A percentile compares a stretch with the other conserved stretches of the same genome.
Evolutionary conservation across 2,888 invertebrate species (phyloP).

Genomic region (Drosophila diplacantha): DNA sequence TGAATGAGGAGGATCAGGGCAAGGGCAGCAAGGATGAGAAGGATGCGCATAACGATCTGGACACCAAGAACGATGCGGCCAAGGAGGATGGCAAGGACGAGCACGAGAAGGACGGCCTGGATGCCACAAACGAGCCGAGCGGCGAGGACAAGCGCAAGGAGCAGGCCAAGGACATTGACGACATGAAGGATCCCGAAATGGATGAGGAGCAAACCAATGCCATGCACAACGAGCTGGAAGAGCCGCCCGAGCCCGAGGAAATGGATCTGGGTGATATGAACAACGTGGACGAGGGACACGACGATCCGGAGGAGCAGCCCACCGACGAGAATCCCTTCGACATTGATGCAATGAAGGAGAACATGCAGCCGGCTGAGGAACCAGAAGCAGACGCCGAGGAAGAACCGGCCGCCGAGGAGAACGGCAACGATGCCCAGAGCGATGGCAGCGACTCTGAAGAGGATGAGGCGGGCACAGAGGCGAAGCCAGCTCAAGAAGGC

Average conservation of each 20-base stretch:
- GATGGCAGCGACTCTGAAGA: conserved; percentile 79
- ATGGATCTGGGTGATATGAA: conserved; percentile 93
- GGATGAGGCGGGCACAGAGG: conserved; percentile 73
- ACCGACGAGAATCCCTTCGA: conserved; percentile 90
- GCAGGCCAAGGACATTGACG: conserved; percentile 85
- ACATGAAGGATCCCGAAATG: conserved; percentile 88
- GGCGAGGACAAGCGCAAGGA: conserved; percentile 76
- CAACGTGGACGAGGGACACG: conserved; percentile 86
- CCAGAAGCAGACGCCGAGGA: conserved; percentile 64
- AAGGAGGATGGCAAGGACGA: conserved; percentile 79
- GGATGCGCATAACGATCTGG: conserved; percentile 78
- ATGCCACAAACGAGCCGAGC: conserved; percentile 74
- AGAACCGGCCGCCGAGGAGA: conserved; percentile 78
- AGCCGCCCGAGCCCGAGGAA: conserved; percentile 89
- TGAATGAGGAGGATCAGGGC: conserved; percentile 81
- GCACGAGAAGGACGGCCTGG: conserved; percentile 78
- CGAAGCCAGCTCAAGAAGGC: conserved; percentile 69
- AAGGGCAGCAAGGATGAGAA: conserved; percentile 89
- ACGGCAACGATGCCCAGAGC: conserved; percentile 78
- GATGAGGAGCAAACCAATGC: conserved; percentile 89
- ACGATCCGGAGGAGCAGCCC: conserved; percentile 79
- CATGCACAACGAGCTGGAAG: conserved; percentile 88
- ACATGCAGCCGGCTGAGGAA: conserved; percentile 76
- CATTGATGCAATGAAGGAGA: conserved; percentile 87
- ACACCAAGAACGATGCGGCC: conserved; percentile 79